Evolutionary conservation across 2,888 invertebrate species (phyloP).

Genomic region (Eupsilia transversa): DNA sequence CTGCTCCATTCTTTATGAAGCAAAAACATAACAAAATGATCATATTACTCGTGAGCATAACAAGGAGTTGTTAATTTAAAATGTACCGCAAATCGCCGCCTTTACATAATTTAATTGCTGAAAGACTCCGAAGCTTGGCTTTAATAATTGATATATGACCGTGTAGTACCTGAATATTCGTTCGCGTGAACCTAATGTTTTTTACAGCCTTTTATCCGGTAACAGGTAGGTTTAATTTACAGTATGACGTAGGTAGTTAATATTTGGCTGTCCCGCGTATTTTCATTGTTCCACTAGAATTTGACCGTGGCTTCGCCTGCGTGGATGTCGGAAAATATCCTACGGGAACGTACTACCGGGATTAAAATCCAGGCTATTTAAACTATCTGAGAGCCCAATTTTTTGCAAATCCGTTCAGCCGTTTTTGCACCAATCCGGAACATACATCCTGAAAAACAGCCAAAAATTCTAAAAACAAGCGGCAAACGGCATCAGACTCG

Average conservation of each 20-base stretch:
- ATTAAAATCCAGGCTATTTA: not conserved
- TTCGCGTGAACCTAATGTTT: constrained; percentile 21
- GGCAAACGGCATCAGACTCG: no score
- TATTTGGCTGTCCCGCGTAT: not conserved
- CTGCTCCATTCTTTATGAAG: not conserved
- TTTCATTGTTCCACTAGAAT: not conserved
- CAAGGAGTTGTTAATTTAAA: constrained; percentile 56
- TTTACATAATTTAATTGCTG: constrained; percentile 58
- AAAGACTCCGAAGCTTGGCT: constrained; percentile 53
- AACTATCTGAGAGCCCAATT: not conserved
- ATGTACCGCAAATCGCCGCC: constrained; percentile 42
- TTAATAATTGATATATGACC: constrained; percentile 58
- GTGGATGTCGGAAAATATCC: not conserved
- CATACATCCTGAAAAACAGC: not conserved
- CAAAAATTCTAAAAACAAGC: not conserved
- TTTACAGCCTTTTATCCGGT: constrained; percentile 17
- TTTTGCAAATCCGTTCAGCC: not conserved
- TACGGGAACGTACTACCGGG: not conserved
- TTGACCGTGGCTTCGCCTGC: not conserved
- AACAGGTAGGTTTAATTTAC: constrained; percentile 18
- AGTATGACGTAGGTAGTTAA: not conserved
- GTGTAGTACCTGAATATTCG: constrained; percentile 27
- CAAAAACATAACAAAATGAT: constrained; percentile 22
- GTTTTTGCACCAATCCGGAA: not conserved
- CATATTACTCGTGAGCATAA: constrained; percentile 18